Conservation (phyloP, 2,888 invertebrate species). For the Ischnura elegans region DNA sequence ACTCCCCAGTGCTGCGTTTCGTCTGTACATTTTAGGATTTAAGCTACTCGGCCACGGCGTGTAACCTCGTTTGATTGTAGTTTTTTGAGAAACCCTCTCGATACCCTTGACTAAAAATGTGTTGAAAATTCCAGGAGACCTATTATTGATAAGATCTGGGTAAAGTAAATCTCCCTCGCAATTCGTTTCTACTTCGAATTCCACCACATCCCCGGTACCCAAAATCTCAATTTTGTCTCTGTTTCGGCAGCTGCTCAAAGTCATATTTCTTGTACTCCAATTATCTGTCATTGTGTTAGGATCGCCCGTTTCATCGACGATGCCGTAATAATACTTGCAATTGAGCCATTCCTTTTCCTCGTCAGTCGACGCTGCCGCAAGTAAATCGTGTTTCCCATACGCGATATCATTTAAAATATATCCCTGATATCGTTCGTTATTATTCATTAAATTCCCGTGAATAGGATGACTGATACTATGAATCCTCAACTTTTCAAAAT, state of each 20-base stretch:
- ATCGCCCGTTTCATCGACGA: not conserved
- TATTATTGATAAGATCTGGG: not conserved
- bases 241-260: not conserved
- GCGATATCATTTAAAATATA: not conserved
- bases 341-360: not conserved
- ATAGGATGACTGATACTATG: too few species aligned
- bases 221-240: slow-evolving; percentile 2
- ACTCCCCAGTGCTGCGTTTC: too few species aligned
- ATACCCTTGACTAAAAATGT: not conserved
- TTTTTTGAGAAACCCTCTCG: not conserved
- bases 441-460: too few species aligned
- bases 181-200: not conserved
- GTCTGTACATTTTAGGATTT: too few species aligned
- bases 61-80: too few species aligned
- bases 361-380: not conserved
- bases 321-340: not conserved
- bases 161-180: slow-evolving; percentile 18
- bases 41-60: too few species aligned
- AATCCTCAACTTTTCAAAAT: too few species aligned
- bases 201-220: not conserved
- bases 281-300: not conserved
- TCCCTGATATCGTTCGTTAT: not conserved
- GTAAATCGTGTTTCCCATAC: not conserved
- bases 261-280: not conserved
- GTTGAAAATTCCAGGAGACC: not conserved